Base-by-base conservation (phyloP, 23 tunicate genomes). In the Clavelina lepadiformis region DNA sequence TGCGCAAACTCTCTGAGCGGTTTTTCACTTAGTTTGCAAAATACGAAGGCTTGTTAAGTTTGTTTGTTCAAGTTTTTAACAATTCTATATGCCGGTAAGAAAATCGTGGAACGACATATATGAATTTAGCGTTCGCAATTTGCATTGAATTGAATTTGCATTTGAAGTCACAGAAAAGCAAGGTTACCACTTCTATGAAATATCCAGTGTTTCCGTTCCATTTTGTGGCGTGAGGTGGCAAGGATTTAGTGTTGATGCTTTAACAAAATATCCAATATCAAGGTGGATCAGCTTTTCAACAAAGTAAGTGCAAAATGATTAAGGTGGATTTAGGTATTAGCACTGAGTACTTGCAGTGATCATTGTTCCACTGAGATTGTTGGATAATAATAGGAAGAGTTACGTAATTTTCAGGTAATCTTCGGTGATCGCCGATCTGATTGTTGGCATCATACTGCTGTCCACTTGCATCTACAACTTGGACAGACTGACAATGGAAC, bases 331-430 rank as follows among this genome's bases (percentile, higher is more conserved):
- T 11, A 41, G 49, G 15, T 41, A 15, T 41, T 15, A 41, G 49
- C 15, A 15, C 11, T 11, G 15, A 41, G 49, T 11, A 41, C 11
- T 56, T 33, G 30, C 62, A 6, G 80, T 75, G 1, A 3, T 75
- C 1, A 28, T 25, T 61, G 80, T 63, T 22, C 50, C 63, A 8
- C 41, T 24, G 11, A 59, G 21, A 52, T n/a, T n/a, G n/a, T 11
- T 3, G 8, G 11, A 5, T 6, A 36, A 38, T 58, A 13, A 30
- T 18, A 4, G n/a, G 18, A 58, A 83, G 77, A 75, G 82, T 3
- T 82, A 83, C 52, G 36, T 77, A 3, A 65, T 75, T 28, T 83
- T 65, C 58, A 73, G 75, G 61, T 54, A 75, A 3, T 75, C 77
- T 29, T 34, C 75, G 31, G 91, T 77, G 5, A 31, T 68, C 38